These are phyloP conservation scores for Caenorhabditis afra DNA, from an alignment of 2,888 invertebrate genomes.

Conservation along the genomic window DNA sequence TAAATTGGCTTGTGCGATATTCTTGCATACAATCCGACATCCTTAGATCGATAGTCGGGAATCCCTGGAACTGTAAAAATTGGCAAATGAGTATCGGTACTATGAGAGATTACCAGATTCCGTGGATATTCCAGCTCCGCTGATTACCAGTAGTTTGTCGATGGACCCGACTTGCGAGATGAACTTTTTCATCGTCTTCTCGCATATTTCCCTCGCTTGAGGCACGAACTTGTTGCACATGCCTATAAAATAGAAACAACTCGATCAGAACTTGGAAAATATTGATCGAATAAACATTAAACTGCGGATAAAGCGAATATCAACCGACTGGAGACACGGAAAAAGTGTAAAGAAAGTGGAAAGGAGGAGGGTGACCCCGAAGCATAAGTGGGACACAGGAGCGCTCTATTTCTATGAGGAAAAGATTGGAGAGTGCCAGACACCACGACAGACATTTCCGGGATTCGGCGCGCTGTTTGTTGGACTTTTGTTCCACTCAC, in stretches of 20 bases:
- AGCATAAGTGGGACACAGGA: not conserved
- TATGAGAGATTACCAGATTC: slow-evolving; percentile 85
- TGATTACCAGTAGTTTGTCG: slow-evolving; percentile 85
- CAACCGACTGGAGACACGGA: no score
- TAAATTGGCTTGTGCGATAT: slow-evolving; percentile 89
- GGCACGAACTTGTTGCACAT: slow-evolving; percentile 46
- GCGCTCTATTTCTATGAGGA: slow-evolving; percentile 14
- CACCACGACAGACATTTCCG: slow-evolving; percentile 4
- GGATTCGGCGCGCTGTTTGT: not conserved
- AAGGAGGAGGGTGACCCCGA: not conserved
- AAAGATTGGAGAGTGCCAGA: slow-evolving; percentile 1
- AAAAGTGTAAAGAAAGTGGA: slow-evolving; percentile 14
- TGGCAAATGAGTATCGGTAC: slow-evolving; percentile 22
- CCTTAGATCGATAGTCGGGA: slow-evolving; percentile 83
- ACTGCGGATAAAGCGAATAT: no score
- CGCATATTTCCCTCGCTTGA: slow-evolving; percentile 26
- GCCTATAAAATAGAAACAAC: slow-evolving; percentile 16
- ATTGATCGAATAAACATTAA: no score
- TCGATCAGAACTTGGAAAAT: no score
- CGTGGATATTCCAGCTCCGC: slow-evolving; percentile 96
- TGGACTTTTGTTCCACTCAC: slow-evolving; percentile 6
- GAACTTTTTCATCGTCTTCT: slow-evolving; percentile 44
- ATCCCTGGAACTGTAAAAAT: slow-evolving; percentile 84
- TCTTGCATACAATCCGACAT: slow-evolving; percentile 75
- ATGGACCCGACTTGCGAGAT: slow-evolving; percentile 33